Conservation (phyloP, 2,113 vertebrate species). For the Tricholaema leucomelas region DNA sequence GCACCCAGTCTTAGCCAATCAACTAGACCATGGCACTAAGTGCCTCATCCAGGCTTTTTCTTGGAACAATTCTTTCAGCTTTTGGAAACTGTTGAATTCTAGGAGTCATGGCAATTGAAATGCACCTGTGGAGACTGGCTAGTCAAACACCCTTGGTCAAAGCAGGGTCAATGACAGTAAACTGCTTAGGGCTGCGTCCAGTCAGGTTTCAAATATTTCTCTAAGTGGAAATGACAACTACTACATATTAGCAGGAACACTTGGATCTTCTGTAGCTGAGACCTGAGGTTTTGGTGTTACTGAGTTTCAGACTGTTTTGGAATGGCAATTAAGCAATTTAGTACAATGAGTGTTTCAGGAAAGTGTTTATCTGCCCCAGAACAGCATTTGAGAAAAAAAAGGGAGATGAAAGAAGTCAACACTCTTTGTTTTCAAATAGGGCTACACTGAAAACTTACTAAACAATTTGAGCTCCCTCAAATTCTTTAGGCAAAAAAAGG, state of each 20-base stretch:
- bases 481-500: neutral
- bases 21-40: no score
- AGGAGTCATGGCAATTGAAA: fast-evolving
- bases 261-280: neutral
- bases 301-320: neutral
- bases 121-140: neutral
- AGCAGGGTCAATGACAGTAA: neutral
- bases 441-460: neutral
- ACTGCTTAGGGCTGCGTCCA: neutral
- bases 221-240: neutral
- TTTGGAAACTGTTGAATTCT: neutral
- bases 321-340: neutral
- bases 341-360: neutral
- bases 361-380: neutral
- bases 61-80: neutral
- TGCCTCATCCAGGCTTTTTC: no score
- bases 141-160: neutral
- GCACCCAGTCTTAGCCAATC: no score
- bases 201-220: neutral
- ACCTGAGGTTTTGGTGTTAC: neutral
- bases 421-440: neutral
- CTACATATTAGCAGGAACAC: neutral
- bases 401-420: neutral
- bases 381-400: neutral
- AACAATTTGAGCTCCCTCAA: neutral